phyloP scores from a whole-genome alignment of 2,888 invertebrate species.

The Osmoderma eremita region DNA sequence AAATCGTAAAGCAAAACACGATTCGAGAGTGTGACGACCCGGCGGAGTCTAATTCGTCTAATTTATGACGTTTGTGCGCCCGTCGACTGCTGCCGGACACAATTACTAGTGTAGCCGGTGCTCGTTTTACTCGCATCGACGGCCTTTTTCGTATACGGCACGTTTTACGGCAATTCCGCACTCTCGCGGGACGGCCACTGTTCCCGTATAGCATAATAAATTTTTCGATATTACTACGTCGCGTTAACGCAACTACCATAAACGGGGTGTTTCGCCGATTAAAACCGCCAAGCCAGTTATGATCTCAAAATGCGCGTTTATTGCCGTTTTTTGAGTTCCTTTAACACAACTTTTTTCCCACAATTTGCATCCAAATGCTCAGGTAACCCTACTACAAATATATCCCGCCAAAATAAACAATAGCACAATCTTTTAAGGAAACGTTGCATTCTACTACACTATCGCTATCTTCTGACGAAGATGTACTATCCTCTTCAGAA shows the following conservation, averaged over 20 bases:
- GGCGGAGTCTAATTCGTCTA: constrained; percentile 30
- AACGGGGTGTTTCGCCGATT: too few relatives aligned
- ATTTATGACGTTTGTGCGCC: constrained; percentile 34
- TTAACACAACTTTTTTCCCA: too few relatives aligned
- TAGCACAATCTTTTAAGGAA: too few relatives aligned
- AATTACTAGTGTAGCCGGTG: constrained; percentile 20
- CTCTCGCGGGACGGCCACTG: not conserved
- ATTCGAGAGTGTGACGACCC: not conserved
- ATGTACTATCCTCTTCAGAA: too few relatives aligned
- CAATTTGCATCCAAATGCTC: too few relatives aligned
- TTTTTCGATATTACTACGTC: constrained; percentile 7
- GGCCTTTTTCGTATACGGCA: constrained; percentile 13
- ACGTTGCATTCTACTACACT: too few relatives aligned
- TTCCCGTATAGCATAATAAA: constrained; percentile 5
- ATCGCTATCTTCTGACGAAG: too few relatives aligned
- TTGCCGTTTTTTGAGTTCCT: too few relatives aligned
- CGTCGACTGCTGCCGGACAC: constrained; percentile 21
- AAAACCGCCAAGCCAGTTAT: not conserved
- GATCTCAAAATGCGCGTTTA: not conserved
- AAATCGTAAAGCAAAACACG: constrained; percentile 30
- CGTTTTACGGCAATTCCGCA: not conserved
- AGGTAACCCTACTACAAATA: too few relatives aligned
- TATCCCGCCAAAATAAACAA: too few relatives aligned
- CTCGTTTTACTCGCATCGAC: constrained; percentile 23
- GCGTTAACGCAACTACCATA: constrained; percentile 8